These are phyloP conservation scores for Mya arenaria DNA, from an alignment of 1,140 invertebrate genomes.

Conservation along the genomic window DNA sequence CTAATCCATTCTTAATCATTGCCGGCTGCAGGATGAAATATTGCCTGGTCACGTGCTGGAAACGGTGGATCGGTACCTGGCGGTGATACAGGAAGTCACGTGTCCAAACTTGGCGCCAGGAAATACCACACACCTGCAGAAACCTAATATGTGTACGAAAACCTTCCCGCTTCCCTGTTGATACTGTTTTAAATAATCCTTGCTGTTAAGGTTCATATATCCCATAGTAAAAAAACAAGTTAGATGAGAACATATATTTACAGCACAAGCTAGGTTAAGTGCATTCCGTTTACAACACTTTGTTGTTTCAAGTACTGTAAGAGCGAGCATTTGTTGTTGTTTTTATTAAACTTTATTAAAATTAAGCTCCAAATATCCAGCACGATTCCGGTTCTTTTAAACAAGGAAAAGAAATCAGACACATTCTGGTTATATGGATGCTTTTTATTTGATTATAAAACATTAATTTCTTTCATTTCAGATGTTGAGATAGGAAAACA, in stretches of 20 bases:
- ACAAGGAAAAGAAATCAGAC: too few relatives aligned
- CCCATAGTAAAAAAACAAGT: too few relatives aligned
- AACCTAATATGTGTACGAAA: not conserved
- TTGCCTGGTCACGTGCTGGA: not conserved
- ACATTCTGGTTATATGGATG: too few relatives aligned
- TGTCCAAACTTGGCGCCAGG: not conserved
- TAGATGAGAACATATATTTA: too few relatives aligned
- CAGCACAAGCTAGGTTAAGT: too few relatives aligned
- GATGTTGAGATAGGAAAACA: constrained; percentile 11
- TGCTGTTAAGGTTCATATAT: not conserved
- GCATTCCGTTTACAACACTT: too few relatives aligned
- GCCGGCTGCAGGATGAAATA: too few relatives aligned
- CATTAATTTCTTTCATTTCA: not conserved
- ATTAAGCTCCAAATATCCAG: not conserved
- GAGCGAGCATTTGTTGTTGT: not conserved
- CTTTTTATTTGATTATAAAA: too few relatives aligned
- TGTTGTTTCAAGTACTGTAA: not conserved
- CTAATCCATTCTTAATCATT: too few relatives aligned
- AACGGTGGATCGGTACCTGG: not conserved
- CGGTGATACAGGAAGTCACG: not conserved
- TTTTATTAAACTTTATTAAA: not conserved
- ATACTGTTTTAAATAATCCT: not conserved
- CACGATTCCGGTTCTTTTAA: too few relatives aligned
- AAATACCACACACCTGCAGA: not conserved
- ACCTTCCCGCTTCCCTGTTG: not conserved